Evolutionary conservation across 2,797 vertebrate species (phyloP).

Genomic region (Basileuterus tristriatus): DNA sequence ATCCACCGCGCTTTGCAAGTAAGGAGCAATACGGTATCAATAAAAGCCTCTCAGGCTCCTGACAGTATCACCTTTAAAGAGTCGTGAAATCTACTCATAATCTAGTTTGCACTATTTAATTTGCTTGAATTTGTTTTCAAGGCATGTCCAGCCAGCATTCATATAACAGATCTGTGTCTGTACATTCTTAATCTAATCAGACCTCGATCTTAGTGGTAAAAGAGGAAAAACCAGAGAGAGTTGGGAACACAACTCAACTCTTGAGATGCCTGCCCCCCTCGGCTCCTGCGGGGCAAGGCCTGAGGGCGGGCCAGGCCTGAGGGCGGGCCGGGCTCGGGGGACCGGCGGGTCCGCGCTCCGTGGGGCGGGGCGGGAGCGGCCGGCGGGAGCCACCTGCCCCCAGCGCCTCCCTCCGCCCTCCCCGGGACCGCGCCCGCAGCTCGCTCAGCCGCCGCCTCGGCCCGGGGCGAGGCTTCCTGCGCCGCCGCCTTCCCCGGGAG

Average conservation of each 20-base stretch:
- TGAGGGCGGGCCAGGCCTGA: background rate
- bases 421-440: no score
- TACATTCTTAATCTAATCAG: background rate
- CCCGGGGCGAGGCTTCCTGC: background rate
- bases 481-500: background rate
- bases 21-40: background rate
- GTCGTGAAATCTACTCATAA: background rate
- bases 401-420: background rate
- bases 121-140: background rate
- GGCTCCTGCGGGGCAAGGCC: rapidly evolving
- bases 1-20: background rate
- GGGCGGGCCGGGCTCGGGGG: background rate
- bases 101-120: background rate
- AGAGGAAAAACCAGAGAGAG: background rate
- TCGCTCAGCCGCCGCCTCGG: background rate
- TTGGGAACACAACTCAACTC: background rate
- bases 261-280: rapidly evolving
- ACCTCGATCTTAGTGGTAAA: background rate
- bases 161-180: background rate
- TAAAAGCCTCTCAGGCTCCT: background rate
- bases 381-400: background rate
- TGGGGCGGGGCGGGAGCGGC: background rate
- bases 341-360: rapidly evolving
- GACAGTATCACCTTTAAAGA: background rate
- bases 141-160: no score